These are phyloP conservation scores for Globicephala melas DNA, from an alignment of 2,113 vertebrate genomes.

Conservation along the genomic window DNA sequence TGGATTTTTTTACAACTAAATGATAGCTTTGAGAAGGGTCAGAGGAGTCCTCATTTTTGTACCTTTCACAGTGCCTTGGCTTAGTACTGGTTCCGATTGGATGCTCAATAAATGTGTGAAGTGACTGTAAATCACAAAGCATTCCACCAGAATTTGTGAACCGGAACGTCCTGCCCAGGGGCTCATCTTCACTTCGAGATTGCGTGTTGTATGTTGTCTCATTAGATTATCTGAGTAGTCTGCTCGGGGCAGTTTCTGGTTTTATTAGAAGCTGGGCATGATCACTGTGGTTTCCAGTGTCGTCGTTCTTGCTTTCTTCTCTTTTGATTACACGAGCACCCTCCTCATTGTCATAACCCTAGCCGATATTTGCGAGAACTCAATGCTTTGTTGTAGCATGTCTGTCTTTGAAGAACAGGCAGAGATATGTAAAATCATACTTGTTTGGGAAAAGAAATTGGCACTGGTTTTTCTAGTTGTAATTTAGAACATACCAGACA, in stretches of 20 bases:
- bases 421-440: slow-evolving; percentile 43
- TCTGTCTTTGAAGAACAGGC: slow-evolving; percentile 46
- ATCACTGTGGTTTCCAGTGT: not conserved
- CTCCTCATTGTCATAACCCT: not conserved
- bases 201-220: not conserved
- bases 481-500: slow-evolving; percentile 57
- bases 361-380: not conserved
- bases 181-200: not conserved
- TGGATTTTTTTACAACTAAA: not conserved
- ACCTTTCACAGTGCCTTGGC: not conserved
- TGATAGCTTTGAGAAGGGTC: not conserved
- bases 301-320: not conserved
- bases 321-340: not conserved
- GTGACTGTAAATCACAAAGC: not conserved
- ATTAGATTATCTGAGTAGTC: not conserved
- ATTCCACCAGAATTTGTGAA: not conserved
- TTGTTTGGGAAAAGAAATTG: not conserved
- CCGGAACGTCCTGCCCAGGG: too few relatives aligned
- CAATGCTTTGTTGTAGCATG: not conserved
- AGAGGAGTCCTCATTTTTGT: not conserved
- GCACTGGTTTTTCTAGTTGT: slow-evolving; percentile 16
- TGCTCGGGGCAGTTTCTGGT: not conserved
- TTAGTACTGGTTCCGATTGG: not conserved
- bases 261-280: not conserved
- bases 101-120: not conserved